Evolutionary conservation across 1,140 invertebrate species (phyloP).

Genomic region (Ectropis grisescens): DNA sequence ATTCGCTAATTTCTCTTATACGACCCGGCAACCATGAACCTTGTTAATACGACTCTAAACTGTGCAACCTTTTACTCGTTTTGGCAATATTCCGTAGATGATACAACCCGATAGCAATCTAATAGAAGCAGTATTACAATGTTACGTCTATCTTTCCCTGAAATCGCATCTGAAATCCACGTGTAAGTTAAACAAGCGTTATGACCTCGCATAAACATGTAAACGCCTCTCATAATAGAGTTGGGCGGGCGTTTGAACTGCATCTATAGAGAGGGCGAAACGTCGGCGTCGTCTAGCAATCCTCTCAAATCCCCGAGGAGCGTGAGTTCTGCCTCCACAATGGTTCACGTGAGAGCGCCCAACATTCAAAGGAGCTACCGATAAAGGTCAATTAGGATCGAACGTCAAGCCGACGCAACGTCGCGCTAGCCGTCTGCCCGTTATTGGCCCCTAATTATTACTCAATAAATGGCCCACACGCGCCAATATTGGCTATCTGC

Average conservation of each 20-base stretch:
- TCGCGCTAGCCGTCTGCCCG: constrained; percentile 11
- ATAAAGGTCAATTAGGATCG: constrained; percentile 46
- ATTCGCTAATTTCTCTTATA: no score
- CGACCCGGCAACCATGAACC: no score
- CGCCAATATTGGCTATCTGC: constrained; percentile 6
- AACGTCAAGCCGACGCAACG: constrained; percentile 8
- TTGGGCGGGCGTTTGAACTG: constrained; percentile 9
- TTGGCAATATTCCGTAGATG: no score
- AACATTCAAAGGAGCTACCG: constrained; percentile 47
- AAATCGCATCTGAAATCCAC: no score
- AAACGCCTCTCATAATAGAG: constrained; percentile 10
- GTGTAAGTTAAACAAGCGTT: no score
- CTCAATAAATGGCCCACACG: constrained; percentile 9
- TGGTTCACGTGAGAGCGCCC: constrained; percentile 29
- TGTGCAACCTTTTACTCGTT: no score
- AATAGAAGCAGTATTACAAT: no score
- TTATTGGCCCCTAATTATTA: constrained; percentile 15
- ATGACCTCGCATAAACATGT: constrained; percentile 13
- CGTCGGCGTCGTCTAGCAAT: constrained; percentile 26
- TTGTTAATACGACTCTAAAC: no score
- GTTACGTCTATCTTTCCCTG: no score
- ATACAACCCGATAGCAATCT: no score
- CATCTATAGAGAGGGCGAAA: not conserved
- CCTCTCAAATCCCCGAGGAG: constrained; percentile 40
- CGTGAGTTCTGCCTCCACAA: constrained; percentile 32